Evolutionary conservation across 2,113 vertebrate species (phyloP), one percentile per base, ranked within the genome.

Genomic region (Riparia riparia): DNA sequence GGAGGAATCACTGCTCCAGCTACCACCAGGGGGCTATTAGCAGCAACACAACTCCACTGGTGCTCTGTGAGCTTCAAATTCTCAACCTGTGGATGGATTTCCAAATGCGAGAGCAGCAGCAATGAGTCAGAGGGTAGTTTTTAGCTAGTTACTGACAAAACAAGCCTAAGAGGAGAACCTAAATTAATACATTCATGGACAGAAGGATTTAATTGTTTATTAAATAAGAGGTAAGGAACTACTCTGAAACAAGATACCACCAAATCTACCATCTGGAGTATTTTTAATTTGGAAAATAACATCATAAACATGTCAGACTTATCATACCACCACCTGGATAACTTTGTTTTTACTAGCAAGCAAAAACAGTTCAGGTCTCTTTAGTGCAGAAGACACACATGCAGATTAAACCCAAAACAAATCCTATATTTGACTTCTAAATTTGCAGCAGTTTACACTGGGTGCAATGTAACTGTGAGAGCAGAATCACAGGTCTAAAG

Each of bases 31-130:
- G 77, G 70, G 68, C 58, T 80, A 65, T 53, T 82, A 96, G 60
- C 6, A 93, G 82, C 84, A 93, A 88, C 80, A 61, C 63, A 78
- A n/a, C 70, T 58, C 56, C 68, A 17, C 42, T 17, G 58, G 41
- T 19, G 68, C 83, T 57, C 73, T 28, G 65, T 37, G n/a, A 88
- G 88, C 87, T 82, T 78, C 34, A 73, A 66, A 95, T 92, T 79
- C 89, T 90, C 89, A 96, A 81, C 91, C 87, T 95, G 69, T 89
- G 86, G 97, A 97, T 91, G 95, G 94, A 71, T n/a, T 68, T 84
- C 90, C 96, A 96, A 97, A 93, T 90, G 91, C 84, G 93, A 93
- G 95, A 94, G 95, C 89, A 93, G 93, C 88, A 93, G 86, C 90
- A 89, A 58, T 93, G 91, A 95, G 91, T 86, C 96, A 95, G 50